Evolutionary conservation across 2,888 invertebrate species (phyloP).

Genomic region (Melanophora roralis): DNA sequence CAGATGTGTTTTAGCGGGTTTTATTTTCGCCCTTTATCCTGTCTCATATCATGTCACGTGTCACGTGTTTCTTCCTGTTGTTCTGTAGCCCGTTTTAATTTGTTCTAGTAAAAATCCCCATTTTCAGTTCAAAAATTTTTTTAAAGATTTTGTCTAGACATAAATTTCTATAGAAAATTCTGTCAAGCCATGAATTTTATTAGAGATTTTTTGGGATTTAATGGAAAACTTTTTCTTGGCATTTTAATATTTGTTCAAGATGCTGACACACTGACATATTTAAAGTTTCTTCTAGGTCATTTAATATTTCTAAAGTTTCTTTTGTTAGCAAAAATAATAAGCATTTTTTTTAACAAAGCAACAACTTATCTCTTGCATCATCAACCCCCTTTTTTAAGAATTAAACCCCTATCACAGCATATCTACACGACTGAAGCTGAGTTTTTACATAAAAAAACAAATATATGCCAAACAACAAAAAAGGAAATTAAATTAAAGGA

Average conservation of each 20-base stretch:
- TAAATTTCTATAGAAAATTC: neutral
- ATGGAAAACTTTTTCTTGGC: neutral
- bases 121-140: no score
- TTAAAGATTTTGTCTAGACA: neutral
- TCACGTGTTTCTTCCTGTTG: no score
- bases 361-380: neutral
- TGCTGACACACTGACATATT: neutral
- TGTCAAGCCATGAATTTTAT: neutral
- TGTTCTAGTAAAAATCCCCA: no score
- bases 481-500: no score
- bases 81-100: no score
- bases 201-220: neutral
- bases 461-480: constrained; percentile 11
- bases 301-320: neutral
- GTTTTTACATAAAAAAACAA: constrained; percentile 18
- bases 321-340: neutral
- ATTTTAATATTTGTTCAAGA: neutral
- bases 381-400: constrained; percentile 2
- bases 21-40: no score
- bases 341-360: neutral
- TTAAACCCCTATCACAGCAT: neutral
- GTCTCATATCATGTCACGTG: no score
- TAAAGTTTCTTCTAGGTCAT: neutral
- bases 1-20: no score
- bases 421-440: constrained; percentile 11